Evolutionary conservation across 2,888 invertebrate genomes (phyloP).

Genomic region (Entomobrya proxima): DNA sequence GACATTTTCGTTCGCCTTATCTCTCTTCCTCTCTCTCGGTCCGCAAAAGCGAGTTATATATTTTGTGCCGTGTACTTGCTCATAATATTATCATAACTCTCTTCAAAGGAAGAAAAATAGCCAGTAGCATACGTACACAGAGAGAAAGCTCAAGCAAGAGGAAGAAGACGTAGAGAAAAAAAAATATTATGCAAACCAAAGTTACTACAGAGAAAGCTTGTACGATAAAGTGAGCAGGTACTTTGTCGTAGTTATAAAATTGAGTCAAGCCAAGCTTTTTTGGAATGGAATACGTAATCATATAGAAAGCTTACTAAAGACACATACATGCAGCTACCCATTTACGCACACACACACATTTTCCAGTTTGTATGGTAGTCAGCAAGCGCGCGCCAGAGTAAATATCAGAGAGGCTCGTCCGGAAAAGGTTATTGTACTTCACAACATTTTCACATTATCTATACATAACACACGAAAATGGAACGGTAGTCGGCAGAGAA

Average conservation of each 20-base stretch:
- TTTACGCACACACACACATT: conserved; percentile 37
- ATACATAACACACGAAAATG: conserved; percentile 40
- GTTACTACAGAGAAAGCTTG: too few species aligned
- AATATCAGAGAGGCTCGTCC: conserved; percentile 56
- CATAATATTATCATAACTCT: conserved; percentile 62
- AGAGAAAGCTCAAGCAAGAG: background rate
- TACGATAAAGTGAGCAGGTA: too few species aligned
- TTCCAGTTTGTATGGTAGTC: too few species aligned
- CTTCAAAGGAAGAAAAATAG: conserved; percentile 58
- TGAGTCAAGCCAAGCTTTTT: too few species aligned
- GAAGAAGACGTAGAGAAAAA: too few species aligned
- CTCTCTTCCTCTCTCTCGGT: conserved; percentile 30
- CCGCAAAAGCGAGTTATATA: conserved; percentile 4
- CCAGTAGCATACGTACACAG: conserved; percentile 44
- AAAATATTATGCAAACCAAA: too few species aligned
- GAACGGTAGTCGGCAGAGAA: conserved; percentile 4
- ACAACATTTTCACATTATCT: conserved; percentile 53
- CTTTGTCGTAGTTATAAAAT: too few species aligned
- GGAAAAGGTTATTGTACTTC: conserved; percentile 65
- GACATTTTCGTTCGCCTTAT: conserved; percentile 65
- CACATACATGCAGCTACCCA: too few species aligned
- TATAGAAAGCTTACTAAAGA: too few species aligned
- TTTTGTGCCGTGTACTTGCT: conserved; percentile 44
- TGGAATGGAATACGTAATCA: too few species aligned
- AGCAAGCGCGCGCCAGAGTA: conserved; percentile 43